Conservation (phyloP, 2,113 vertebrate genomes). For the Sigmodon hispidus region DNA sequence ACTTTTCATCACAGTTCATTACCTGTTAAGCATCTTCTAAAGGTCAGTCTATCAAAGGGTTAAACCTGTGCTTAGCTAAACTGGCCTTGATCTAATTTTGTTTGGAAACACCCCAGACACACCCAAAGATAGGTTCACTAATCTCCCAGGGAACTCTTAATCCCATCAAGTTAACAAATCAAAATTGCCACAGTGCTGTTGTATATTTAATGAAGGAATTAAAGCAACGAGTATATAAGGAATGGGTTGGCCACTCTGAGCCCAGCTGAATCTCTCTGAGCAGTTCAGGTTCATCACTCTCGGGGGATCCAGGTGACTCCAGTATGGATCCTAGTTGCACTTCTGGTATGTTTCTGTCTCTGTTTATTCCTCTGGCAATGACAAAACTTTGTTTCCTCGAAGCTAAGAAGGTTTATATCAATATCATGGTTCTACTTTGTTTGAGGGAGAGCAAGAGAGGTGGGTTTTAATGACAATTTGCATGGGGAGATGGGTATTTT, state of each 20-base stretch:
- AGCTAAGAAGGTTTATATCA: neutral
- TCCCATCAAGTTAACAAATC: constrained; percentile 44
- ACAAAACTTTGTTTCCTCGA: neutral
- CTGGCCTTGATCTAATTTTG: neutral
- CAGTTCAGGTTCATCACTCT: neutral
- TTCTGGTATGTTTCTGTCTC: neutral
- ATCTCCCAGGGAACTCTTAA: constrained; percentile 28
- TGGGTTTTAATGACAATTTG: neutral
- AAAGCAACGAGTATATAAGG: constrained; percentile 8
- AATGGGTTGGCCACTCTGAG: neutral
- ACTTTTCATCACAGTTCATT: neutral
- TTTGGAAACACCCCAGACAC: neutral
- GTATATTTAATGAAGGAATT: constrained; percentile 11
- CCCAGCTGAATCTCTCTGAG: neutral
- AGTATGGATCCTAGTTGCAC: neutral
- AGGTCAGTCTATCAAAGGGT: neutral
- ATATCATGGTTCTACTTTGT: neutral
- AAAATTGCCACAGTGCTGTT: neutral
- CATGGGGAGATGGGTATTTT: neutral
- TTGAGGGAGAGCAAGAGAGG: neutral
- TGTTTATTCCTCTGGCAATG: too few species aligned
- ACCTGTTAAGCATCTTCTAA: neutral
- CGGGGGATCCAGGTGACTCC: neutral
- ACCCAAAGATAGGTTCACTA: neutral
- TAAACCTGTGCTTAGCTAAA: neutral